Evolutionary conservation across 2,113 vertebrate genomes (phyloP).

Genomic region (Nerophis ophidion): DNA sequence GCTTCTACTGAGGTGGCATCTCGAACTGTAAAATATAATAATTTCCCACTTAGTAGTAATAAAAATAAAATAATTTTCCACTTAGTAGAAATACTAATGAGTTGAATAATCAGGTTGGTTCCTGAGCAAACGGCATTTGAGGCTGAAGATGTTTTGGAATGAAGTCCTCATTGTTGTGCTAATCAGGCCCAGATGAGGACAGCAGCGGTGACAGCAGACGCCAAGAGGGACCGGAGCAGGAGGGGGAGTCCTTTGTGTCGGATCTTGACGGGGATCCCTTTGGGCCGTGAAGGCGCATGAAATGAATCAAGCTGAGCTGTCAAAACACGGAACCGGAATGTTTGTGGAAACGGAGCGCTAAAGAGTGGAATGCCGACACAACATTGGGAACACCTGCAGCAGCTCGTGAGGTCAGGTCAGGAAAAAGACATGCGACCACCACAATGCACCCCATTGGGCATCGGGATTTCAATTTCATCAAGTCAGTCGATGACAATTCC

Average conservation of each 20-base stretch:
- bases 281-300: conserved; percentile 54
- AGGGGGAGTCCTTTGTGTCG: conserved; percentile 47
- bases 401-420: neutral
- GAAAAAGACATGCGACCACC: neutral
- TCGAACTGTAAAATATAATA: no score
- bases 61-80: no score
- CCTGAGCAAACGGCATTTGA: no score
- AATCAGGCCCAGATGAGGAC: conserved; percentile 76
- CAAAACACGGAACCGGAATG: conserved; percentile 59
- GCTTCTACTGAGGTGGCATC: no score
- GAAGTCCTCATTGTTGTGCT: conserved; percentile 72
- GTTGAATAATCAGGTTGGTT: no score
- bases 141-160: conserved; percentile 64
- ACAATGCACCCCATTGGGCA: no score
- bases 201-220: conserved; percentile 64
- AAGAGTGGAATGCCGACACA: neutral
- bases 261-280: conserved; percentile 52
- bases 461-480: no score
- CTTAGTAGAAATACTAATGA: no score
- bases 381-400: neutral
- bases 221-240: conserved; percentile 40
- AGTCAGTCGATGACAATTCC: no score
- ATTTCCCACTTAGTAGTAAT: no score
- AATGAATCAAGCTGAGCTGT: conserved; percentile 58
- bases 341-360: conserved; percentile 35